Evolutionary conservation across 2,113 vertebrate genomes (phyloP).

Genomic region (Equus przewalskii): DNA sequence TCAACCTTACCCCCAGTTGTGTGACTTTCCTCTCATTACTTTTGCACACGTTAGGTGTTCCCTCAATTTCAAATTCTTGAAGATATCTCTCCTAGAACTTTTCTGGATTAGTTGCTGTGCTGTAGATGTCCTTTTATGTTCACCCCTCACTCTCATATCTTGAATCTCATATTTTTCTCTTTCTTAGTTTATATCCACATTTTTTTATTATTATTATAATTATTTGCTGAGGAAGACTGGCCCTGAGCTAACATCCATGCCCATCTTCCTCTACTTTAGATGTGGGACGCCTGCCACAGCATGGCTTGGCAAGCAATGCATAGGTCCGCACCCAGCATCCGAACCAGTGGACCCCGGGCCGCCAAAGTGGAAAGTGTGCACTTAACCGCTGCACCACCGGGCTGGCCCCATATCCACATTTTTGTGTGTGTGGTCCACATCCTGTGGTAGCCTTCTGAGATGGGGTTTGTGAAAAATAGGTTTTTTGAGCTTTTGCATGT

Average conservation of each 20-base stretch:
- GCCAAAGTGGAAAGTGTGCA: no score
- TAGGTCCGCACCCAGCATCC: no score
- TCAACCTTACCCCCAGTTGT: neutral
- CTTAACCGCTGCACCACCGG: no score
- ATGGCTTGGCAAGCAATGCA: no score
- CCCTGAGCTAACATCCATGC: no score
- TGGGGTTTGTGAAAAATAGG: neutral
- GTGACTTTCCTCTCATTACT: neutral
- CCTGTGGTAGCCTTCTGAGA: neutral
- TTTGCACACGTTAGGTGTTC: neutral
- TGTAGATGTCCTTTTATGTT: constrained; percentile 16
- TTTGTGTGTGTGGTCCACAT: neutral
- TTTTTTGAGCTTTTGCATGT: neutral
- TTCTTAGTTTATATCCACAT: neutral
- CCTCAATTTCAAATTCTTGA: neutral
- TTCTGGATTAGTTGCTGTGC: neutral
- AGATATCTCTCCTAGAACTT: neutral
- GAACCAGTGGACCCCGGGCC: no score
- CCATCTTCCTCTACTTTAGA: no score
- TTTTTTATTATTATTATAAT: neutral
- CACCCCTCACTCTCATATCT: neutral
- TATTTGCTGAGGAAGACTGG: no score
- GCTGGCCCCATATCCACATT: neutral
- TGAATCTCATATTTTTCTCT: neutral
- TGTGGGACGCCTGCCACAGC: no score